These are phyloP conservation scores for Andrena fulva DNA, from an alignment of 2,888 invertebrate genomes.

Conservation along the genomic window DNA sequence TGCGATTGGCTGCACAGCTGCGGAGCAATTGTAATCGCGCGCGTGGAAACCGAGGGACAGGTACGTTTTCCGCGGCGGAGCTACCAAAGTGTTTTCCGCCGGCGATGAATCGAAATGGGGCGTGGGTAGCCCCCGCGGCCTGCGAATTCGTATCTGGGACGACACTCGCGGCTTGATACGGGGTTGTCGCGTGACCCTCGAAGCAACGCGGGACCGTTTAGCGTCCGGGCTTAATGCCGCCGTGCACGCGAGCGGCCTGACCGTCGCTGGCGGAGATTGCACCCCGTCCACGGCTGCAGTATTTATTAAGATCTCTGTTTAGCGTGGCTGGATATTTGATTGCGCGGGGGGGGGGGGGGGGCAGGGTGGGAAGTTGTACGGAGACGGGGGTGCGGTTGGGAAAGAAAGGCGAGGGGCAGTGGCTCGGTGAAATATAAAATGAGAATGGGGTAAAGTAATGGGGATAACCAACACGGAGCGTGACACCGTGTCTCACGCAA, in stretches of 20 bases:
- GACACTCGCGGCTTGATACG: slow-evolving; percentile 25
- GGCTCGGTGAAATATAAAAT: too few relatives aligned
- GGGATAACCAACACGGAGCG: neutral
- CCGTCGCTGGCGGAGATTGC: slow-evolving; percentile 30
- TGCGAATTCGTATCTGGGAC: slow-evolving; percentile 38
- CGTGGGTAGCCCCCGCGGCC: neutral
- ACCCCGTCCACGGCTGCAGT: slow-evolving; percentile 4
- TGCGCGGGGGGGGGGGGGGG: neutral
- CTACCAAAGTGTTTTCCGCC: neutral
- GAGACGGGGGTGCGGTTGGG: too few relatives aligned
- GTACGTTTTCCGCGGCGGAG: neutral
- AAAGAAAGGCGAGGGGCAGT: too few relatives aligned
- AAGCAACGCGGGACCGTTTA: slow-evolving; percentile 55
- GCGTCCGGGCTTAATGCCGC: slow-evolving; percentile 59
- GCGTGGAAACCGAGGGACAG: neutral
- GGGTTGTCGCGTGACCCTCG: slow-evolving; percentile 57
- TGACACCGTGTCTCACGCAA: neutral
- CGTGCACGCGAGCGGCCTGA: slow-evolving; percentile 53
- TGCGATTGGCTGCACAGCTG: neutral
- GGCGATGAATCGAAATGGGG: slow-evolving; percentile 8
- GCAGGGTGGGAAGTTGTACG: neutral
- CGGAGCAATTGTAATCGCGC: slow-evolving; percentile 4
- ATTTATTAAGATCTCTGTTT: slow-evolving; percentile 44
- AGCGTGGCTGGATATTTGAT: slow-evolving; percentile 5
- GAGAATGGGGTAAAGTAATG: too few relatives aligned